Evolutionary conservation across 2,797 vertebrate species (phyloP).

Genomic region (Amphiprion clarkii): DNA sequence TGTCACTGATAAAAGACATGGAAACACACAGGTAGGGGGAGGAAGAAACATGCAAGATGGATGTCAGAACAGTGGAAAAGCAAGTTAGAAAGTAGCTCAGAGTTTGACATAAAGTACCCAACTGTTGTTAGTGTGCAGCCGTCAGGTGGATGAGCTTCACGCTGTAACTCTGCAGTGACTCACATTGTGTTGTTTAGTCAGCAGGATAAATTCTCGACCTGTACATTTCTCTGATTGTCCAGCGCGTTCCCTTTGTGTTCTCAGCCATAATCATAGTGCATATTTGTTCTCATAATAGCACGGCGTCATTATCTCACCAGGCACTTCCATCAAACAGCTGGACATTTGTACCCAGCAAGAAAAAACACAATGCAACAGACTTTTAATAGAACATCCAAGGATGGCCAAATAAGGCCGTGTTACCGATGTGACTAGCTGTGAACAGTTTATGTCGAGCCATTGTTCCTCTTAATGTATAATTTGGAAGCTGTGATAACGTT

Average conservation of each 20-base stretch:
- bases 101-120: not conserved
- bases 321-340: slow-evolving; percentile 63
- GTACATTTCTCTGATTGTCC: slow-evolving; percentile 24
- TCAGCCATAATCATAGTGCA: slow-evolving; percentile 16
- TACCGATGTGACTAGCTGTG: not conserved
- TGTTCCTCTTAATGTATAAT: slow-evolving; percentile 1
- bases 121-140: not conserved
- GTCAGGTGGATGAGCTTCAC: slow-evolving; percentile 6
- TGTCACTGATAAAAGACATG: not conserved
- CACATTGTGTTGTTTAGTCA: slow-evolving; percentile 26
- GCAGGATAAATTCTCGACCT: slow-evolving; percentile 31
- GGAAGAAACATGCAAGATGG: not conserved
- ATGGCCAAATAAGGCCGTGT: not conserved
- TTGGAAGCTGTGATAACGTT: slow-evolving; percentile 3
- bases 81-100: not conserved
- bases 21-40: not conserved
- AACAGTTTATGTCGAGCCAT: slow-evolving; percentile 10
- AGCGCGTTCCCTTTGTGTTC: slow-evolving; percentile 17
- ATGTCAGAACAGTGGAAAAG: slow-evolving; percentile 12
- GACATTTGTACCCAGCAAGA: slow-evolving; percentile 40
- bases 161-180: slow-evolving; percentile 16
- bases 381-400: slow-evolving; percentile 26
- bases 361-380: slow-evolving; percentile 19
- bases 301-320: slow-evolving; percentile 55
- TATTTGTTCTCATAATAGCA: slow-evolving; percentile 42